phyloP scores from a whole-genome alignment of 2,113 vertebrate genomes.

The Carassius auratus region DNA sequence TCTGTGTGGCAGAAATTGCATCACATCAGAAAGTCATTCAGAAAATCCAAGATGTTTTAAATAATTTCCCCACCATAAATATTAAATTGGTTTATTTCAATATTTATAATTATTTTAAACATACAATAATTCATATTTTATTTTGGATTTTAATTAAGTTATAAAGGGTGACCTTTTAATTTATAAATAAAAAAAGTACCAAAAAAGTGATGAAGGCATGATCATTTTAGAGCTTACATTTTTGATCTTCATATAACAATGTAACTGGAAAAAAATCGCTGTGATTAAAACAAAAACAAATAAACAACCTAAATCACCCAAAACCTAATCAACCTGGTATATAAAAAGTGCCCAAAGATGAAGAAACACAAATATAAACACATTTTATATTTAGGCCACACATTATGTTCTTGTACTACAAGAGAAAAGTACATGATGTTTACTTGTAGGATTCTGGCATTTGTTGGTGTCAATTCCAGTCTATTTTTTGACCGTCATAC shows the following conservation, averaged over 20 bases:
- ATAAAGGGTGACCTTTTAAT: neutral
- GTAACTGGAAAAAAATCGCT: neutral
- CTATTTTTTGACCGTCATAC: constrained; percentile 57
- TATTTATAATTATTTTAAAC: neutral
- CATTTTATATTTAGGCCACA: neutral
- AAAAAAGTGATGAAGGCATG: neutral
- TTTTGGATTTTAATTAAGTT: neutral
- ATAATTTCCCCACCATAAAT: neutral
- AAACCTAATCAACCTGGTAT: too few relatives aligned
- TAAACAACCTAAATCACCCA: neutral
- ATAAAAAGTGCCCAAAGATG: neutral
- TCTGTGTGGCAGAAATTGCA: neutral
- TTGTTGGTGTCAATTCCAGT: neutral
- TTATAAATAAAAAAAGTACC: neutral
- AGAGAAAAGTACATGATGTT: constrained; percentile 14
- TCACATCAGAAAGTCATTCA: neutral
- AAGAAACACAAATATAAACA: neutral
- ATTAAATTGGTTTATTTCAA: neutral
- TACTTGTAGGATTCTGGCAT: constrained; percentile 10
- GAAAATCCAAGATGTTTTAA: neutral
- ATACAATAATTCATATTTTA: neutral
- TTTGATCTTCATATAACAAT: neutral
- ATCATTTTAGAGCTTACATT: neutral
- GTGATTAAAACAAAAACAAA: neutral
- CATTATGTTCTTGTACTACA: neutral